Evolutionary conservation across 2,113 vertebrate genomes (phyloP).

Genomic region (Anarrhichthys ocellatus): DNA sequence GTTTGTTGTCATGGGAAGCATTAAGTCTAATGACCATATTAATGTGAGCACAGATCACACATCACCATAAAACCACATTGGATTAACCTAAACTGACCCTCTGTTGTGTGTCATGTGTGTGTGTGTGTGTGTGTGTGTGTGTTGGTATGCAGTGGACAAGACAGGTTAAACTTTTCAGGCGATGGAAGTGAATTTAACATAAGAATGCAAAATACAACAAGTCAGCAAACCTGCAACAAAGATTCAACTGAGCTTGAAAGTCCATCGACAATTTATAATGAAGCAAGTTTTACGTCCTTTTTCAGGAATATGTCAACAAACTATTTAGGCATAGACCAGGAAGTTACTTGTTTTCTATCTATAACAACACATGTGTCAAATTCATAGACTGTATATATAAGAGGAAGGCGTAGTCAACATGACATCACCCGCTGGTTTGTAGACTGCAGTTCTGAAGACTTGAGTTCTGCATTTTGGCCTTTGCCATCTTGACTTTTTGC

Average conservation of each 20-base stretch:
- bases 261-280: background rate
- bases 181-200: constrained; percentile 6
- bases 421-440: background rate
- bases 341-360: background rate
- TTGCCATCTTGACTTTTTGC: background rate
- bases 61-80: constrained; percentile 41
- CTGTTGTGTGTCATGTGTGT: background rate
- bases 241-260: background rate
- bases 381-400: background rate
- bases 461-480: too few relatives aligned
- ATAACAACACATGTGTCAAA: background rate
- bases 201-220: background rate
- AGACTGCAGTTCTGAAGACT: background rate
- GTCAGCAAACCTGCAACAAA: background rate
- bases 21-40: constrained; percentile 43
- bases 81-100: constrained; percentile 52
- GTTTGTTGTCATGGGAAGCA: constrained; percentile 27
- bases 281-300: background rate
- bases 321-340: background rate
- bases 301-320: background rate
- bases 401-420: background rate
- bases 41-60: constrained; percentile 15
- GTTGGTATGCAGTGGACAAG: background rate
- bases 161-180: background rate
- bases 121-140: background rate